A percentile compares a stretch with the other conserved stretches of the same genome.
Evolutionary conservation across 2,113 vertebrate genomes (phyloP).

Genomic region (Hyperoodon ampullatus): DNA sequence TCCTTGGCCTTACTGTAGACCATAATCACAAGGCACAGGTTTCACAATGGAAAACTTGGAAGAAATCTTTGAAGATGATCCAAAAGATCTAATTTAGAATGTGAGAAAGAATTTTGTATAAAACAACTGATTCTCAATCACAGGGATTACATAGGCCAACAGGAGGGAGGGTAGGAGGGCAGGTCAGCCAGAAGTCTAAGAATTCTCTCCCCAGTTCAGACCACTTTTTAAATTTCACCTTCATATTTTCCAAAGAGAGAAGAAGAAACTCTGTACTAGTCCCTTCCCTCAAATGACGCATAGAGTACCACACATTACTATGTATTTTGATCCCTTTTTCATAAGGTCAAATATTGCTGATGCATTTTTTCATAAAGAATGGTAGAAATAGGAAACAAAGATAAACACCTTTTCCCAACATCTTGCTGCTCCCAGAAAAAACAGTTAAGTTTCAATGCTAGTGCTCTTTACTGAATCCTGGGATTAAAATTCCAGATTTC

Average conservation of each 20-base stretch:
- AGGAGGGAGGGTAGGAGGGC: not conserved
- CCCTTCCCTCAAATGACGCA: not conserved
- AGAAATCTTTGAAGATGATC: slow-evolving; percentile 19
- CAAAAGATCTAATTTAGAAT: not conserved
- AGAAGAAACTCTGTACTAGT: not conserved
- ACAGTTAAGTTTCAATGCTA: not conserved
- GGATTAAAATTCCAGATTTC: not conserved
- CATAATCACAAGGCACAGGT: not conserved
- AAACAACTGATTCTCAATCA: not conserved
- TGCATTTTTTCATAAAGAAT: not conserved
- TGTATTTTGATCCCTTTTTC: not conserved
- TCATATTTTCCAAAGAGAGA: not conserved
- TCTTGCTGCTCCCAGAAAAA: not conserved
- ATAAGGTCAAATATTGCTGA: not conserved
- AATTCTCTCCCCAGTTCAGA: not conserved
- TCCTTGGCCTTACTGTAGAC: not conserved
- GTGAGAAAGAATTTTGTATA: not conserved
- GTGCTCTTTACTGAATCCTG: not conserved
- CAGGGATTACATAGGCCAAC: not conserved
- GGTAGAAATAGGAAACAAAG: not conserved
- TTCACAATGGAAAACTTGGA: not conserved
- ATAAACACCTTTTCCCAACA: not conserved
- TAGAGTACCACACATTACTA: not conserved
- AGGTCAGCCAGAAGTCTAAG: not conserved
- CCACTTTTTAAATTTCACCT: not conserved